A percentile compares a stretch with the other conserved stretches of the same genome.
Evolutionary conservation across 2,888 invertebrate species (phyloP).

Genomic region (Barypeithes pellucidus): DNA sequence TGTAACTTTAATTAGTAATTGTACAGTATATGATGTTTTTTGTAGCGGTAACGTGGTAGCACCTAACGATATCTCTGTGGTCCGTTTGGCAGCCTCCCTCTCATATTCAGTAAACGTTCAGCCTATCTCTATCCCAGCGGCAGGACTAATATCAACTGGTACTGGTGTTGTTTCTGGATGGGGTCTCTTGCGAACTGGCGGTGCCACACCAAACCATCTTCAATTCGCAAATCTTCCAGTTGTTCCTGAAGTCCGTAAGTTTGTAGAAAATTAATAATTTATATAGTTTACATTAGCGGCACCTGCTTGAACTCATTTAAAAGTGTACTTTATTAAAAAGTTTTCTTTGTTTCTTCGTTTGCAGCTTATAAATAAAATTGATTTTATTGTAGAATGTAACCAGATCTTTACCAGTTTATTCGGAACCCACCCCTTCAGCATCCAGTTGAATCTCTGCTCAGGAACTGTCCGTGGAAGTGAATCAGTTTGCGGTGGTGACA

Average conservation of each 20-base stretch:
- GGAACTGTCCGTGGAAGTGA: slow-evolving; percentile 71
- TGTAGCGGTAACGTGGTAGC: slow-evolving; percentile 47
- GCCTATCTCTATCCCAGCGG: slow-evolving; percentile 66
- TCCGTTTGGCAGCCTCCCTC: slow-evolving; percentile 67
- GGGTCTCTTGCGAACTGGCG: slow-evolving; percentile 38
- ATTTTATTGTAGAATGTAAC: slow-evolving; percentile 66
- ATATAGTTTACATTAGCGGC: too few species aligned
- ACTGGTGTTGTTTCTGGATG: slow-evolving; percentile 70
- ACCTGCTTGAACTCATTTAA: too few species aligned
- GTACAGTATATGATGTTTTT: too few species aligned
- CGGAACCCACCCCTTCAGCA: slow-evolving; percentile 61
- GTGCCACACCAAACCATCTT: slow-evolving; percentile 28
- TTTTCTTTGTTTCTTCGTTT: too few species aligned
- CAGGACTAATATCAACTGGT: slow-evolving; percentile 62
- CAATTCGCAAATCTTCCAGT: slow-evolving; percentile 43
- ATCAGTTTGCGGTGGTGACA: slow-evolving; percentile 75
- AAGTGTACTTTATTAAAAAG: too few species aligned
- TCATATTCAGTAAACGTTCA: slow-evolving; percentile 63
- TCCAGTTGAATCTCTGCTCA: slow-evolving; percentile 73
- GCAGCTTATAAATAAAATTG: too few species aligned
- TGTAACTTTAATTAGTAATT: too few species aligned
- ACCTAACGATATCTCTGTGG: slow-evolving; percentile 73
- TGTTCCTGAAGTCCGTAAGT: slow-evolving; percentile 33
- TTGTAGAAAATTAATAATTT: too few species aligned
- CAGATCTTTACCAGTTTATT: not conserved